Percentiles rank a stretch among this genome's conserved stretches.
phyloP scores from a whole-genome alignment of 53 echinoderm and acorn worm genomes.

The Antedon mediterranea region DNA sequence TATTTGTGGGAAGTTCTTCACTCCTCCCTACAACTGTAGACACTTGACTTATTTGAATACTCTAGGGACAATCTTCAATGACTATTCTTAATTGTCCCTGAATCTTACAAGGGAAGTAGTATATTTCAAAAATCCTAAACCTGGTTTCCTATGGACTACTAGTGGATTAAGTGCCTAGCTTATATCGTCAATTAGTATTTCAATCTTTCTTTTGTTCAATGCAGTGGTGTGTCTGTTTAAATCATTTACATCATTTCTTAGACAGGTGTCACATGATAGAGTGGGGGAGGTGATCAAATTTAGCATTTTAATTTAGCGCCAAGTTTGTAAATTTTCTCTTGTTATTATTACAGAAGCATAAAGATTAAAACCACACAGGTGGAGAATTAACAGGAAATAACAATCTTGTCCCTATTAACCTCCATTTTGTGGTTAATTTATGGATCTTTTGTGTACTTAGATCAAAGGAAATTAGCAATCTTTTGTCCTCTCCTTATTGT shows the following conservation, averaged over 20 bases:
- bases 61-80: background rate
- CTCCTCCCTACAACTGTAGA: background rate
- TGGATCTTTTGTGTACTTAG: background rate
- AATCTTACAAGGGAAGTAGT: background rate
- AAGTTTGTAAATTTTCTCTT: background rate
- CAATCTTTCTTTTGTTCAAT: background rate
- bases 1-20: background rate
- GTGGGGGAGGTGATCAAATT: background rate
- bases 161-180: background rate
- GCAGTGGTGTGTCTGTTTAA: background rate
- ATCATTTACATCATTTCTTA: background rate
- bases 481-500: background rate
- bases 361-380: background rate
- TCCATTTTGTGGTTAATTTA: background rate
- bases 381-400: background rate
- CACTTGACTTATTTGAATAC: background rate
- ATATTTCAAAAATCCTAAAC: background rate
- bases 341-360: background rate
- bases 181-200: background rate
- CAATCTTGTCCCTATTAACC: background rate
- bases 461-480: background rate
- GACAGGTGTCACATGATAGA: background rate
- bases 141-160: background rate
- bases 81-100: background rate
- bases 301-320: background rate